Base-by-base conservation (phyloP, 2,797 vertebrate species). In the Chlorospingus semifuscus region DNA sequence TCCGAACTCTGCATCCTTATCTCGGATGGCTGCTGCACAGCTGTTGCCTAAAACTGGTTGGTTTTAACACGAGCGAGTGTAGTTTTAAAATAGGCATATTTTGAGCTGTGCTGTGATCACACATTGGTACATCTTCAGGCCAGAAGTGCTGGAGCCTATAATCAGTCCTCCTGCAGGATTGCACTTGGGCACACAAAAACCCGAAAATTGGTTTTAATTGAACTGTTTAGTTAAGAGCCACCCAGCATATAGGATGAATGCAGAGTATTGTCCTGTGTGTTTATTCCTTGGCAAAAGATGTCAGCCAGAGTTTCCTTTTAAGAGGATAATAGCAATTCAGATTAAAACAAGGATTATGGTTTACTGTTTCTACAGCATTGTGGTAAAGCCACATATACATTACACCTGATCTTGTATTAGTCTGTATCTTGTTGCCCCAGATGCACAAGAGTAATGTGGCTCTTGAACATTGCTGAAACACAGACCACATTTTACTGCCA, bases 11-110 rank as follows among this genome's bases (percentile, higher is more conserved):
- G 83, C 90, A 59, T 32, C 66, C 92, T 93, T 95, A 93, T 86
- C 88, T 72, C 83, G 52, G 50, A 56, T 19, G 83, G 77, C 90
- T 68, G 93, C 72, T 76, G 83, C 83, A 65, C 94, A 95, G 87
- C 95, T 95, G 87, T 49, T 78, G 79, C 87, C 82, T 82, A 26
- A 65, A 91, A 86, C 71, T 61, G 55, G 41, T 36, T 60, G 77
- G 64, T 79, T 92, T 93, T 66, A 66, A 56, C 49, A 32, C 0
- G 2, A 89, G 70, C 59, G 32, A 93, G 42, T 66, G 63, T 46
- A 30, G 60, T 76, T 93, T 82, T 84, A 55, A 92, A 91, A 68
- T 30, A 85, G 60, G 39, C 52, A n/a, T 22, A 9, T 88, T 91
- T 83, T 59, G 60, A 83, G 75, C 75, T 80, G 42, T 52, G 36